phyloP scores from a whole-genome alignment of 2,797 vertebrate species.

The Tarsius wallacei region DNA sequence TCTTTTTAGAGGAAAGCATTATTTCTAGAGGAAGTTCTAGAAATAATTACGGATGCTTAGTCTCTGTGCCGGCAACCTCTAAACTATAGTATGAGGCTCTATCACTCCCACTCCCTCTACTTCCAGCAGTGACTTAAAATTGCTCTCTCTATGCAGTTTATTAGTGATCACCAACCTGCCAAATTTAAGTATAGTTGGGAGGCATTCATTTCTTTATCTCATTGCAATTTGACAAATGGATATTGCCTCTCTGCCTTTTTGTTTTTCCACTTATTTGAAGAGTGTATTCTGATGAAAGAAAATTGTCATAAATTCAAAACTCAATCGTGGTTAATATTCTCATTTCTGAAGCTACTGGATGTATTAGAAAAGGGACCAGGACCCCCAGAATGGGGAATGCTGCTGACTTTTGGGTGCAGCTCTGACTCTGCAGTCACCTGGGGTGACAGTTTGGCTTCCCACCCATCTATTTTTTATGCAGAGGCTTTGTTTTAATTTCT shows the following conservation, averaged over 20 bases:
- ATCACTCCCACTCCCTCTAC: background rate
- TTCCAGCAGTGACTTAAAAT: background rate
- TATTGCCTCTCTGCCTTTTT: background rate
- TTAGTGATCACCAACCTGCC: background rate
- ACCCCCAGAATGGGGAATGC: no score
- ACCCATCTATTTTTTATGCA: background rate
- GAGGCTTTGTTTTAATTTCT: background rate
- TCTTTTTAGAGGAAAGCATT: background rate
- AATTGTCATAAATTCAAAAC: background rate
- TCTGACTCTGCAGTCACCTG: no score
- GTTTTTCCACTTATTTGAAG: background rate
- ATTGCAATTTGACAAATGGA: slow-evolving; percentile 4
- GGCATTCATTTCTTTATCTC: background rate
- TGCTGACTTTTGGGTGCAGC: no score
- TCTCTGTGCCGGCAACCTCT: background rate
- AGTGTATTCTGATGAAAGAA: background rate
- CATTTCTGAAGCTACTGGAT: no score
- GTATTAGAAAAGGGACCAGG: no score
- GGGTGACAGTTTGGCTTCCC: no score
- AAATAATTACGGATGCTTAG: background rate
- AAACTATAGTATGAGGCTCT: background rate
- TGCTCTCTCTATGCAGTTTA: background rate
- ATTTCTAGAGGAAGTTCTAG: background rate
- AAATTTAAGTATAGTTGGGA: background rate
- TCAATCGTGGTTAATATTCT: background rate